phyloP scores from a whole-genome alignment of 2,888 invertebrate genomes.

The Melolontha melolontha region DNA sequence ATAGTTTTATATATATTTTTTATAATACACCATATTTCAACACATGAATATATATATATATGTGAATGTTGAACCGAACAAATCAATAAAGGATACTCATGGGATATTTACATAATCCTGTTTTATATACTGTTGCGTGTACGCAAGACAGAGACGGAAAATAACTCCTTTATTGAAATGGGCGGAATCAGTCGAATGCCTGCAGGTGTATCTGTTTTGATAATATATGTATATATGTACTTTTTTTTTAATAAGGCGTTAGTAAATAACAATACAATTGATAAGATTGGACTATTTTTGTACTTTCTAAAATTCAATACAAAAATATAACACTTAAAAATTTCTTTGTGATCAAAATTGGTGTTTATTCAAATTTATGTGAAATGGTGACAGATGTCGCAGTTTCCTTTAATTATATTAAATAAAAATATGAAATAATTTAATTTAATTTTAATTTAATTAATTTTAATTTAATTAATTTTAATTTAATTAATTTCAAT shows the following conservation, averaged over 20 bases:
- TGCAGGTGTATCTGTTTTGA: slow-evolving; percentile 57
- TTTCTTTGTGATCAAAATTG: no score
- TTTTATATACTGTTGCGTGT: slow-evolving; percentile 48
- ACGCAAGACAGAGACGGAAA: slow-evolving; percentile 46
- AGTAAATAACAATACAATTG: slow-evolving; percentile 10
- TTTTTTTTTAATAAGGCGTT: background rate
- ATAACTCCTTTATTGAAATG: slow-evolving; percentile 51
- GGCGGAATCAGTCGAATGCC: slow-evolving; percentile 62
- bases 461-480: no score
- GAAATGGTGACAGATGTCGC: no score
- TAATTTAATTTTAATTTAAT: no score
- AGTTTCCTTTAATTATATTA: no score
- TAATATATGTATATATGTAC: slow-evolving; percentile 5
- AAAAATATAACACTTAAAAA: no score
- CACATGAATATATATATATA: slow-evolving; percentile 48
- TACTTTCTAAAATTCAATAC: no score
- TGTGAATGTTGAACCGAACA: slow-evolving; percentile 47
- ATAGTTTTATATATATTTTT: slow-evolving; percentile 25
- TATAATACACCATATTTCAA: slow-evolving; percentile 42
- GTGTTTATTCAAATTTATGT: no score
- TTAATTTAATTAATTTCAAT: no score
- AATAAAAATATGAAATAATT: no score
- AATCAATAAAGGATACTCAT: slow-evolving; percentile 52
- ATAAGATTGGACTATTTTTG: background rate
- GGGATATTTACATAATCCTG: slow-evolving; percentile 50